Evolutionary conservation across 2,888 invertebrate genomes (phyloP), one percentile per base, ranked within the genome.

Genomic region (Polydrusus pterygomalis): DNA sequence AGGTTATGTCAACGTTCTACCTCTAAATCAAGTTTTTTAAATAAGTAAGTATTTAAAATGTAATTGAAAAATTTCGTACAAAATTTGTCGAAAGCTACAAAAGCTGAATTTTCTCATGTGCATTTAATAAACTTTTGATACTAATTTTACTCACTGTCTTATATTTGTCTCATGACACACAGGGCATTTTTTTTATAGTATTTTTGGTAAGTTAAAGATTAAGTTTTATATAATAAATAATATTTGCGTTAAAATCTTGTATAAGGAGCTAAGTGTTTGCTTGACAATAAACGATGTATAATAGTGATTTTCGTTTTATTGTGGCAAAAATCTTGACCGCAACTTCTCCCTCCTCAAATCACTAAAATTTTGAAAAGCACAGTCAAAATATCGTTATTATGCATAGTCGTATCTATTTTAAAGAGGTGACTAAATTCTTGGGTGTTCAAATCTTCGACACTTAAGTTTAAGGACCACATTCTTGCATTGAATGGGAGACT

Each of bases 231-330:
- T n/a, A n/a, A n/a, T n/a, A n/a, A n/a, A n/a, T 43, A 6, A 13
- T 13, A 43, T n/a, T 43, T 43, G 3, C 1, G 43, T 43, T 13
- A 5, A 43, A n/a, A 13, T n/a, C 9, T 43, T 11, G 13, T 43
- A 10, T 43, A 43, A 43, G 13, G n/a, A 43, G 1, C n/a, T 43
- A 43, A 43, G n/a, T 43, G 43, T 43, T 43, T 43, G 43, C 43
- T 43, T 43, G 43, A 43, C 43, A 43, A 43, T 43, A 43, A 43
- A 43, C n/a, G 3, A 43, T 43, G 43, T n/a, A 43, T n/a, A 43
- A 43, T 13, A 6, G n/a, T n/a, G 1, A 40, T 11, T 40, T 40
- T 40, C 40, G 40, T 7, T 40, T 40, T 25, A 25, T 25, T 25
- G 1, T 25, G 1, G 25, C 25, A 25, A 3, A 25, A 1, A 25